phyloP scores from a whole-genome alignment of 2,797 vertebrate genomes.

The Peromyscus eremicus region DNA sequence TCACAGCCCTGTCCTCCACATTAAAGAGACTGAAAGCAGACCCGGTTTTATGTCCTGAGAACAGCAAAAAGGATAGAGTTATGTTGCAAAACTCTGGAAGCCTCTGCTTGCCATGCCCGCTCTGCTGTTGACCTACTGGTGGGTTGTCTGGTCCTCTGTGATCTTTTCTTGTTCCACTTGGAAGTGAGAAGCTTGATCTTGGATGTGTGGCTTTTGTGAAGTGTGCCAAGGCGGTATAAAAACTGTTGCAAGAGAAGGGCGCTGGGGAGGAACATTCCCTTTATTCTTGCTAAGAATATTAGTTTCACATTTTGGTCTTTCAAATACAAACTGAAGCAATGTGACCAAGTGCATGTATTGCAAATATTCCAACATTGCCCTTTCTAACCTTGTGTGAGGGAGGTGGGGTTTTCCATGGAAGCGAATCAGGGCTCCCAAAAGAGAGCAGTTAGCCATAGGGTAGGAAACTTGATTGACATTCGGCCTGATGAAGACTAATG shows the following conservation, averaged over 20 bases:
- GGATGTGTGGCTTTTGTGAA: background rate
- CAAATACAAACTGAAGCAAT: background rate
- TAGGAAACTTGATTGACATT: background rate
- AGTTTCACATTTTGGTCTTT: background rate
- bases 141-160: background rate
- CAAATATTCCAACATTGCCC: background rate
- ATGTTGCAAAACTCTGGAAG: background rate
- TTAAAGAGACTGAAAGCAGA: background rate
- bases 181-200: background rate
- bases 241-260: background rate
- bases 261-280: background rate
- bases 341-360: fast-evolving
- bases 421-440: background rate
- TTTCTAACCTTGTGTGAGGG: background rate
- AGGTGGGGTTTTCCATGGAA: background rate
- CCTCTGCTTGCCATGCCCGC: background rate
- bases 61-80: background rate
- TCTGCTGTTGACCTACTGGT: background rate
- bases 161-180: background rate
- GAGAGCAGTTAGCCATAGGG: background rate
- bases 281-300: background rate
- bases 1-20: background rate
- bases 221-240: background rate
- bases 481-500: background rate
- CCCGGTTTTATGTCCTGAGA: fast-evolving